phyloP scores from a whole-genome alignment of 2,797 vertebrate genomes.

The Pangasius larnaudii region DNA sequence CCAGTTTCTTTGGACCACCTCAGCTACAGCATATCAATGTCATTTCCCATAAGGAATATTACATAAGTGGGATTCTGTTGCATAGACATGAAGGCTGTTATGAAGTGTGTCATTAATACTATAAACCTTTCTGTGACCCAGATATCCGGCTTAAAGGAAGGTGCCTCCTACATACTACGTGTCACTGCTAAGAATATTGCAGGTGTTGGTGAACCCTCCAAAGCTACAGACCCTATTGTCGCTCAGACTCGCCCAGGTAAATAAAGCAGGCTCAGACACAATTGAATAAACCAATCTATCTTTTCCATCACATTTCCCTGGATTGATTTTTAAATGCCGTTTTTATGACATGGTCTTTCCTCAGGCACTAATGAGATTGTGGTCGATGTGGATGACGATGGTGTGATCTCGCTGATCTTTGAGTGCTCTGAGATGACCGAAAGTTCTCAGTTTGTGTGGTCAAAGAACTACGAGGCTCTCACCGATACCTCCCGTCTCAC shows the following conservation, averaged over 20 bases:
- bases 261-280: slow-evolving; percentile 52
- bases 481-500: slow-evolving; percentile 84
- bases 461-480: slow-evolving; percentile 91
- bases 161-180: slow-evolving; percentile 84
- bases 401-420: slow-evolving; percentile 93
- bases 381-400: slow-evolving; percentile 90
- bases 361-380: slow-evolving; percentile 92
- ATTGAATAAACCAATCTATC: slow-evolving; percentile 10
- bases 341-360: neutral
- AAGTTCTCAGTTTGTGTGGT: slow-evolving; percentile 92
- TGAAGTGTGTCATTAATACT: slow-evolving; percentile 2
- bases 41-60: neutral
- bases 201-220: slow-evolving; percentile 88
- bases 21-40: neutral
- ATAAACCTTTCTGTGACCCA: slow-evolving; percentile 61
- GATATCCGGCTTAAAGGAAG: slow-evolving; percentile 83
- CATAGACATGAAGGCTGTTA: neutral
- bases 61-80: neutral
- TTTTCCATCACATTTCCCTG: neutral
- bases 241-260: slow-evolving; percentile 91
- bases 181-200: slow-evolving; percentile 89
- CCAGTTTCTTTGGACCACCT: neutral
- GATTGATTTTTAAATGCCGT: neutral
- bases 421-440: slow-evolving; percentile 90
- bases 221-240: slow-evolving; percentile 81